Base-by-base conservation (phyloP, 1,140 invertebrate species). In the Drosophila trapezifrons region DNA sequence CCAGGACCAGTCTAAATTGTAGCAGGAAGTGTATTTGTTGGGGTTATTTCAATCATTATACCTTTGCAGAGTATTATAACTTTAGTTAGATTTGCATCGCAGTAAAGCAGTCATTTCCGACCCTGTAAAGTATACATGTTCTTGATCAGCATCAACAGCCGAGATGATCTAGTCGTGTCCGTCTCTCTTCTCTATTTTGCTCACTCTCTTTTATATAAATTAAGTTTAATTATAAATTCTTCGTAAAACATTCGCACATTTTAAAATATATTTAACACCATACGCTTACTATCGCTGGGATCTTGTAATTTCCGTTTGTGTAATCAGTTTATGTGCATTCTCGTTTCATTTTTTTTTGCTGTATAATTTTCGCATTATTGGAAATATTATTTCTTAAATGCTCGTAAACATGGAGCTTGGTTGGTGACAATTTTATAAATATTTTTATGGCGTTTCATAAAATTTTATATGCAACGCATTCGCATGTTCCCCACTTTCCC, bases 371-470 rank as follows among this genome's bases (percentile, higher is more conserved):
- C 84, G 38, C 80, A 67, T 86, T 86, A 89, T 80, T 71, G 69
- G 13, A 49, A 58, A 71, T 49, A 71, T 58, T 71, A 71, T 71
- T 71, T 83, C 83, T 83, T 69, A 83, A 83, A 83, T 76, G 84
- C 79, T 89, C 76, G 86, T 83, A 86, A 89, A 89, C 76, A 76
- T 47, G 70, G 70, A 35, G 64, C n/a, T n/a, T n/a, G 72, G 76
- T 78, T 60, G 76, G 79, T 70, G 80, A 81, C 83, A 89, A 89
- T 86, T 86, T 89, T 78, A 83, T 74, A 86, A 86, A 86, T 86
- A 87, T 80, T 89, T 83, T 87, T 89, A 87, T 87, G 84, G 84
- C 76, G 84, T 80, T 87, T 89, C 71, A 89, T 87, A 89, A 87
- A 87, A 89, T 89, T 87, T 78, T 87, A 87, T 87, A 84, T 74